A percentile compares a stretch with the other conserved stretches of the same genome.
These are phyloP conservation scores for Anhinga rufa DNA, from an alignment of 2,113 vertebrate species.

Conservation along the genomic window DNA sequence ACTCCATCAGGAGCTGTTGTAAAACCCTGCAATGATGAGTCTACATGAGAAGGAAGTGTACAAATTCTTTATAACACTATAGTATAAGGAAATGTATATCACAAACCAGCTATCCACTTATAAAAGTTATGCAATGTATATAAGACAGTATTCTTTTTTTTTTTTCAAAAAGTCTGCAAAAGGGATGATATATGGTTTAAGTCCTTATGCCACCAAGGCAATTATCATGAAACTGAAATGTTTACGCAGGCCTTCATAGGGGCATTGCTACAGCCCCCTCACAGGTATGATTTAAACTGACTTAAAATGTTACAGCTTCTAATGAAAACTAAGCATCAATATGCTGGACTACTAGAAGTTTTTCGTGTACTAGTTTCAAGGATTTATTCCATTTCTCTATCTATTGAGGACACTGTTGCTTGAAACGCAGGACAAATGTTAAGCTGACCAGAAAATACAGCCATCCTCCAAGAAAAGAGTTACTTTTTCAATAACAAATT, in stretches of 20 bases:
- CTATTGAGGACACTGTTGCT: not conserved
- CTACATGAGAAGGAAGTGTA: not conserved
- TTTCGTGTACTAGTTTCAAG: not conserved
- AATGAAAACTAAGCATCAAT: not conserved
- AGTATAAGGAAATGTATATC: not conserved
- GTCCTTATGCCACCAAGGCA: not conserved
- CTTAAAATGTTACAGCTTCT: not conserved
- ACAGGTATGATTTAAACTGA: not conserved
- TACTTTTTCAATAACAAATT: slow-evolving; percentile 5
- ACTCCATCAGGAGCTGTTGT: not conserved
- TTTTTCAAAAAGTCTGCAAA: not conserved
- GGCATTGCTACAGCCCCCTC: not conserved
- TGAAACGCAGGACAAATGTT: not conserved
- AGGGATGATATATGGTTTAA: not conserved
- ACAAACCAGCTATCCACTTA: not conserved
- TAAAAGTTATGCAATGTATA: not conserved
- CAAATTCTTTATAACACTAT: not conserved
- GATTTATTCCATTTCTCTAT: not conserved
- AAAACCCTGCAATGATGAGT: not conserved
- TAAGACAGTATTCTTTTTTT: not conserved
- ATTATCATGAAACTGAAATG: not conserved
- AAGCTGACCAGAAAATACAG: not conserved
- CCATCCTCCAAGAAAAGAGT: not conserved
- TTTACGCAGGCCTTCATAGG: not conserved
- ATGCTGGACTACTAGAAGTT: not conserved